Evolutionary conservation across 2,888 invertebrate species (phyloP), one percentile per base, ranked within the genome.

Genomic region (Homarus gammarus): DNA sequence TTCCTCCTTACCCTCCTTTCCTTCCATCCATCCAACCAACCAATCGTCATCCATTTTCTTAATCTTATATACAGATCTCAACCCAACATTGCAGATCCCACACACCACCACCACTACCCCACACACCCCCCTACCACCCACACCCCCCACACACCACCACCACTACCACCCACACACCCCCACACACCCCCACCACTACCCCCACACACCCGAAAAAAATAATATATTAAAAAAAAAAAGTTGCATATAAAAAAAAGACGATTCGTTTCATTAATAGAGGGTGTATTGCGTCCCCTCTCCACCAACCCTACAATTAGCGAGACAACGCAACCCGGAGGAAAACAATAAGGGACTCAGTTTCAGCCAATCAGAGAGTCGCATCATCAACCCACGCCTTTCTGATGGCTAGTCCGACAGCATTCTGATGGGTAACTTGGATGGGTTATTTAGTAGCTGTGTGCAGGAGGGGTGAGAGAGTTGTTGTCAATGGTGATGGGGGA

Each of bases 261-360:
- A 83, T 83, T 72, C 49, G 83, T 83, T 83, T 83, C 83, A 70
- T 83, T 83, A 72, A 36, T 40, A 38, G 72, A 64, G n/a, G 64
- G 64, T 27, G 22, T n/a, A 64, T 64, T 27, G 22, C n/a, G 64
- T 27, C 27, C 64, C 64, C n/a, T 64, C 27, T n/a, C n/a, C n/a
- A 27, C 18, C 27, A 27, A 64, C 27, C 64, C 64, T 64, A 22
- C 27, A 64, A 64, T 64, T 64, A 64, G 10, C 6, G 2, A n/a
- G 64, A 64, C 64, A 64, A 64, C 64, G 22, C 64, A 6, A 27
- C 27, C 27, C 27, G 64, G 64, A n/a, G 64, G 64, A 12, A 64
- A 64, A 27, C 64, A 27, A 44, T 44, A 12, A 44, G 27, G 27
- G 64, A 64, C 18, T 22, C 22, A 22, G 44, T 8, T 3, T 5